phyloP scores from a whole-genome alignment of 2,113 vertebrate species.

The Fregata magnificens region DNA sequence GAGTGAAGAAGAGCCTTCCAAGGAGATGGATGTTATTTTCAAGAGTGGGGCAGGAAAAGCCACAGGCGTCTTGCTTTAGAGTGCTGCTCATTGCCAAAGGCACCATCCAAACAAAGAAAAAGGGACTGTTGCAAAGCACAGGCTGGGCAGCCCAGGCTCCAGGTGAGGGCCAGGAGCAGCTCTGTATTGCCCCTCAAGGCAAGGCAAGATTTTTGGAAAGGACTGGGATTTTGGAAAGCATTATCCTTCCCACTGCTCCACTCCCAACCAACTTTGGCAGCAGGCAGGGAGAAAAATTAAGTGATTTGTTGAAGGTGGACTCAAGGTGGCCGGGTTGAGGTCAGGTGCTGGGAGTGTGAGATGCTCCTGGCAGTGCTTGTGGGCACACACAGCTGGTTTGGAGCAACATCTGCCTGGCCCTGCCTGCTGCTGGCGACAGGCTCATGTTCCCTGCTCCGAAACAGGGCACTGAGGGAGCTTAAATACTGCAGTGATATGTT shows the following conservation, averaged over 20 bases:
- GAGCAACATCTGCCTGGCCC: not conserved
- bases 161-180: not conserved
- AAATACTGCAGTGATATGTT: not conserved
- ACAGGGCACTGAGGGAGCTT: not conserved
- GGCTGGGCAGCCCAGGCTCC: not conserved
- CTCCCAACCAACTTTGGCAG: not conserved
- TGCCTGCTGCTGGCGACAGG: not conserved
- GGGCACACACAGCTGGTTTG: fast-evolving
- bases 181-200: not conserved
- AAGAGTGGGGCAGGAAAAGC: not conserved
- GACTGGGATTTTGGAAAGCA: not conserved
- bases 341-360: not conserved
- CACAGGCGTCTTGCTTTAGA: not conserved
- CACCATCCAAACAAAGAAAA: not conserved
- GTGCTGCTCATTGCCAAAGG: not conserved
- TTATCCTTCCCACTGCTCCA: not conserved
- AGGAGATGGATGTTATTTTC: not conserved
- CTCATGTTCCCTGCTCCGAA: not conserved
- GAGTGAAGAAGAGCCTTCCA: not conserved
- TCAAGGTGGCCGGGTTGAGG: fast-evolving
- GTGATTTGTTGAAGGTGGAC: not conserved
- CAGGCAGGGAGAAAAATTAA: not conserved
- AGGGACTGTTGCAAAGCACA: not conserved
- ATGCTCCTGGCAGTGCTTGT: fast-evolving
- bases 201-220: not conserved